Evolutionary conservation across 2,888 invertebrate genomes (phyloP).

Genomic region (Drosophila koepferae): DNA sequence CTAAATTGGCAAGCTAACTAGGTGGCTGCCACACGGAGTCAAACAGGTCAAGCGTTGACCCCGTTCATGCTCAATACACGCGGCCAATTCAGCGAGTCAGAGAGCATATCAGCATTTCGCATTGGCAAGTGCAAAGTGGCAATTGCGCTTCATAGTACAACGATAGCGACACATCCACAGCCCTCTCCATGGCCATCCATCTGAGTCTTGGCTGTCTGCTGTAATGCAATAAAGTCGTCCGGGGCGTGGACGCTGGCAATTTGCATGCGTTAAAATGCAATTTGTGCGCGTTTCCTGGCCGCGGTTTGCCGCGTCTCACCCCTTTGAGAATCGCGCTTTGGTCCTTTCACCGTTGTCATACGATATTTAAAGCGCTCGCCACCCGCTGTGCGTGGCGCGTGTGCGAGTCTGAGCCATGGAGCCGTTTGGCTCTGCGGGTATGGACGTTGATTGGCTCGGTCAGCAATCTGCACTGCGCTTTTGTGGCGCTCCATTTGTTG

Average conservation of each 20-base stretch:
- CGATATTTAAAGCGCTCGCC: conserved; percentile 37
- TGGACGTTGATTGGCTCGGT: conserved; percentile 64
- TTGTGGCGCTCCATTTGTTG: conserved; percentile 60
- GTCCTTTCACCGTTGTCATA: conserved; percentile 21
- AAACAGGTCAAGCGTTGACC: conserved; percentile 52
- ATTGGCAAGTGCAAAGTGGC: conserved; percentile 64
- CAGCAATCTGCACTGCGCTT: conserved; percentile 35
- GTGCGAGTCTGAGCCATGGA: neutral
- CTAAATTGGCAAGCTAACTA: conserved; percentile 44
- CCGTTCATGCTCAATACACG: conserved; percentile 20
- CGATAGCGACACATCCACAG: conserved; percentile 8
- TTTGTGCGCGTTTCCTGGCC: conserved; percentile 73
- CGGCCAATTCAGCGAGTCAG: conserved; percentile 13
- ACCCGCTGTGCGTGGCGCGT: conserved; percentile 5
- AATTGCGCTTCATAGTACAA: conserved; percentile 44
- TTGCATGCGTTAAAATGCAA: conserved; percentile 82
- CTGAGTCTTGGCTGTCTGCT: conserved; percentile 35
- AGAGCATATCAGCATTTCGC: conserved; percentile 25
- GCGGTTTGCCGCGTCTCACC: conserved; percentile 45
- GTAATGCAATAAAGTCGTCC: conserved; percentile 76
- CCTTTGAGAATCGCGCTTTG: conserved; percentile 46
- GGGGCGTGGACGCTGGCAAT: conserved; percentile 64
- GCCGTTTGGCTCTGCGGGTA: conserved; percentile 23
- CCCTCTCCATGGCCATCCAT: conserved; percentile 1
- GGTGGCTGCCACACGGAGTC: conserved; percentile 3